A percentile compares a stretch with the other conserved stretches of the same genome.
Conservation (phyloP, 2,888 invertebrate genomes). For the Frankliniella fusca region DNA sequence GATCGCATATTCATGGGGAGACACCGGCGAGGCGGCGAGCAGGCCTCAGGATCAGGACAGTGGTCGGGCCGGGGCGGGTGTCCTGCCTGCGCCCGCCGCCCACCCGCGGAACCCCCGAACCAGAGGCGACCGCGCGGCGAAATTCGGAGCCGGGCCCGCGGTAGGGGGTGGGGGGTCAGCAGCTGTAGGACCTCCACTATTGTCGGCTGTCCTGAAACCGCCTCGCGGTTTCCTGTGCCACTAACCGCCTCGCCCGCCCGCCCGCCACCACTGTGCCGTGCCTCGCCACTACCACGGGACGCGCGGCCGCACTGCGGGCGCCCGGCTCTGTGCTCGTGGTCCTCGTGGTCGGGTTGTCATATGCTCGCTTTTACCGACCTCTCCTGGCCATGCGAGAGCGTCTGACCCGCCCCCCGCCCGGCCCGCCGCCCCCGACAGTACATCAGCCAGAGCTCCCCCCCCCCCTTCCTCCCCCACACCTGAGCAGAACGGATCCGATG, state of each 20-base stretch:
- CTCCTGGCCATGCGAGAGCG: background rate
- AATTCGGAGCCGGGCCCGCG: background rate
- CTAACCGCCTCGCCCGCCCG: background rate
- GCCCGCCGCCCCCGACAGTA: background rate
- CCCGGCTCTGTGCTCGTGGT: too few relatives aligned
- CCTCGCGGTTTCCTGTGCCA: background rate
- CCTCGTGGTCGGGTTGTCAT: too few relatives aligned
- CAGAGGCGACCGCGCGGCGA: background rate
- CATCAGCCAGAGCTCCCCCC: background rate
- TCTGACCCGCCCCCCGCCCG: background rate
- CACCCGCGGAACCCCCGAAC: too few relatives aligned
- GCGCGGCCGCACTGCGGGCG: too few relatives aligned
- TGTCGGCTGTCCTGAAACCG: background rate
- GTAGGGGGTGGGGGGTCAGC: background rate
- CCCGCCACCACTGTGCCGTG: background rate
- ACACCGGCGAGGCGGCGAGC: background rate
- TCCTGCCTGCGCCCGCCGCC: background rate
- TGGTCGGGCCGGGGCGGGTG: background rate
- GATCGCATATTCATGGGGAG: background rate
- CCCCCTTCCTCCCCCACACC: background rate
- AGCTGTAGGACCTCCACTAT: background rate
- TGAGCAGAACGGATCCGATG: too few relatives aligned
- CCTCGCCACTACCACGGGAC: background rate
- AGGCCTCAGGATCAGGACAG: background rate
- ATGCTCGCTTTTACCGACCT: too few relatives aligned